Base-by-base conservation (phyloP, 2,113 vertebrate genomes). In the Aldabrachelys gigantea region DNA sequence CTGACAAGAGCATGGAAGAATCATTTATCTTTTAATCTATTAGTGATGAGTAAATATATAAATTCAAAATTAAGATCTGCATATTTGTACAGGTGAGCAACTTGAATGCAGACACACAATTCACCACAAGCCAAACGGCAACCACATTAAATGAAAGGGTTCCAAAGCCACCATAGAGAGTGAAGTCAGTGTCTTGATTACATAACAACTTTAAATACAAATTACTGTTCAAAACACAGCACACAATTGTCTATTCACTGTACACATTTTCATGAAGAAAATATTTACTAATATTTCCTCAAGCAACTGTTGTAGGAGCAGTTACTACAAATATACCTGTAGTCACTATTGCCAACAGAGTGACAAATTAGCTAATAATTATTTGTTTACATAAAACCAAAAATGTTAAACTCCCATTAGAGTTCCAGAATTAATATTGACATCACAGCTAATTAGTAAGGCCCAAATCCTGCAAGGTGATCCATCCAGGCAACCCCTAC, bases 181-280 rank as follows among this genome's bases (percentile, higher is more conserved):
- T 79, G 27, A 16, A 44, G 4, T 35, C 52, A 57, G 14, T 9
- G 44, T 56, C 38, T 29, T 19, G 14, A 79, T 49, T 57, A 75
- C 25, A 88, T 92, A 94, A 80, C n/a, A 91, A 89, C 8, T 91
- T 9, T 47, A 87, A 95, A 59, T 2, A 90, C 21, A 87, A 10
- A 27, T 80, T 84, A 88, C 19, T 50, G 78, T 29, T 84, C 49
- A 78, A 84, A 57, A 11, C 80, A 31, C 75, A 91, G 83, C 91
- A 2, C 54, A 54, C 76, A 84, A 84, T 2, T 8, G 49, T 80
- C 85, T 35, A 35, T 3, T 86, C 84, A 82, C 29, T 92, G 49
- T 57, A 41, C 35, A 2, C n/a, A 59, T 59, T 69, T 65, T 69
- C 7, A 3, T 69, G 35, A 69, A 69, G 35, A 69, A 69, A 69